Conservation (phyloP, 1,140 invertebrate species). For the Nautilus pompilius region DNA sequence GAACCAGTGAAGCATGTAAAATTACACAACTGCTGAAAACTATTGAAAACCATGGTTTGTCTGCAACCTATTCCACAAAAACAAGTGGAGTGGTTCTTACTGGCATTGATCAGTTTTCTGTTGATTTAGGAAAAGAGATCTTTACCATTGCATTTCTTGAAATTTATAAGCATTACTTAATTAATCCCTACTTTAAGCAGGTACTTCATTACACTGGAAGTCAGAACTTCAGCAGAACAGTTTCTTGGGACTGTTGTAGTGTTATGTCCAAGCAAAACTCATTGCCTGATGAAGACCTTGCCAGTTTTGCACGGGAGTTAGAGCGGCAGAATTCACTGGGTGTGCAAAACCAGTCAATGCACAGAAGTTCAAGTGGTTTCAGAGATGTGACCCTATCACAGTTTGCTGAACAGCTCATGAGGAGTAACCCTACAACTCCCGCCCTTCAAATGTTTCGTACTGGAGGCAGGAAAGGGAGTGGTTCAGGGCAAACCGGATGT, state of each 20-base stretch:
- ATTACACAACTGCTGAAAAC: background rate
- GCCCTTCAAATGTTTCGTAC: constrained; percentile 23
- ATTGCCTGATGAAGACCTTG: background rate
- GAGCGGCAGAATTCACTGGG: background rate
- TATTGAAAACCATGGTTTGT: background rate
- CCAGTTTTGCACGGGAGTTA: constrained; percentile 1
- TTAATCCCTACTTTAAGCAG: background rate
- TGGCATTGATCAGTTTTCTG: background rate
- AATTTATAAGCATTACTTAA: background rate
- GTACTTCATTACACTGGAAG: background rate
- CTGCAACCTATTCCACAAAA: background rate
- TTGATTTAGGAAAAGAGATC: background rate
- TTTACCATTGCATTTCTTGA: constrained; percentile 1
- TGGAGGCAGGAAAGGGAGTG: constrained; percentile 16
- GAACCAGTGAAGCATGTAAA: background rate
- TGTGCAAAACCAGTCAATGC: background rate
- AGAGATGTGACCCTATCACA: constrained; percentile 5
- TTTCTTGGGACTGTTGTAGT: background rate
- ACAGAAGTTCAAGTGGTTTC: background rate
- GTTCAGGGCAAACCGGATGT: constrained; percentile 28
- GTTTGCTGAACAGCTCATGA: constrained; percentile 43
- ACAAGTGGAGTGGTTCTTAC: background rate
- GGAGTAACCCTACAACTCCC: constrained; percentile 31
- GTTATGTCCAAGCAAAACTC: background rate
- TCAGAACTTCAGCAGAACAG: background rate